Evolutionary conservation across 2,888 invertebrate species (phyloP).

Genomic region (Lithosia quadra): DNA sequence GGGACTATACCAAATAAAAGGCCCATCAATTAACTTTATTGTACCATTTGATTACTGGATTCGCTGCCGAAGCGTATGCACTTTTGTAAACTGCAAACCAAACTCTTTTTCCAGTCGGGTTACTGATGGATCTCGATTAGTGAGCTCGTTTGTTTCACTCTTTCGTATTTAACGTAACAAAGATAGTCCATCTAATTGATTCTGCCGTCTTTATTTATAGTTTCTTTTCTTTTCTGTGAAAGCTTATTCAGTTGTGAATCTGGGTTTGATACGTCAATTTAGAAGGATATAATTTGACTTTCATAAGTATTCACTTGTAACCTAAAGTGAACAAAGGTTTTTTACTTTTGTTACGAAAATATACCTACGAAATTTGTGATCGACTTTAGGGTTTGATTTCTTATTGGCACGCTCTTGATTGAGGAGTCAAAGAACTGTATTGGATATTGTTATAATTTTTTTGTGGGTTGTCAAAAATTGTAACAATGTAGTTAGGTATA

Average conservation of each 20-base stretch:
- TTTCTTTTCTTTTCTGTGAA: not conserved
- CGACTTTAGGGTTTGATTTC: not conserved
- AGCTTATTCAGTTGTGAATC: not conserved
- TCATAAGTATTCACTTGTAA: not conserved
- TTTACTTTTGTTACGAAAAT: not conserved
- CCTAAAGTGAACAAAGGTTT: too few relatives aligned
- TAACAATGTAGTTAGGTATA: too few relatives aligned
- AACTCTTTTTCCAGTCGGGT: not conserved
- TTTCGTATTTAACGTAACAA: not conserved
- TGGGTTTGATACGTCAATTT: not conserved
- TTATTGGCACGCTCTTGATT: not conserved
- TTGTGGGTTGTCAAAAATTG: too few relatives aligned
- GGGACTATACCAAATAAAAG: not conserved
- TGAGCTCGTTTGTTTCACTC: not conserved
- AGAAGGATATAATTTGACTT: not conserved
- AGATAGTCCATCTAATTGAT: not conserved
- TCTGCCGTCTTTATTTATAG: not conserved
- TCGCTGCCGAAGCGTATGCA: not conserved
- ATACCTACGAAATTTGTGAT: not conserved
- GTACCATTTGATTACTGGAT: not conserved
- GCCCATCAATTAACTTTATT: not conserved
- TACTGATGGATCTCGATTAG: conserved; percentile 7
- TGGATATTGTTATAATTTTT: not conserved
- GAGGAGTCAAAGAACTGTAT: not conserved
- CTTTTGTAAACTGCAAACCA: conserved; percentile 2